A percentile compares a stretch with the other conserved stretches of the same genome.
Conservation (phyloP, 2,113 vertebrate genomes). For the Vireo altiloquus region DNA sequence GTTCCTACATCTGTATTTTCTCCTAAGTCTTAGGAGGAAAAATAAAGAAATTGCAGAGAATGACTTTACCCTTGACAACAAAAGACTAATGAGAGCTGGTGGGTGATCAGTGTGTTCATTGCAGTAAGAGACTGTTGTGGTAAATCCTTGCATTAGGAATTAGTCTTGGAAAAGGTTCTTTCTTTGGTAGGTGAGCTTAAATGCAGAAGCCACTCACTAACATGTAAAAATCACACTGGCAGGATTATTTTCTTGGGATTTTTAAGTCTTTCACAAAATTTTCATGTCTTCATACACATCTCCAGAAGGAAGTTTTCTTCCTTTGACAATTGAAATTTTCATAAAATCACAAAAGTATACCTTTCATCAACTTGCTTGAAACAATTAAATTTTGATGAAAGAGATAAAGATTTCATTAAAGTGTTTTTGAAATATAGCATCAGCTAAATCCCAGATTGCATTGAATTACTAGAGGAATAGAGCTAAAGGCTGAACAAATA, state of each 20-base stretch:
- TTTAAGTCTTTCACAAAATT: not conserved
- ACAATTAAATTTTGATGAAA: not conserved
- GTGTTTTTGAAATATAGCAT: not conserved
- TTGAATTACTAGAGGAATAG: not conserved
- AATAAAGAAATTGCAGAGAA: not conserved
- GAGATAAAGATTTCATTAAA: not conserved
- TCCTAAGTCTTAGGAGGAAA: not conserved
- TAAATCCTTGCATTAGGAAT: not conserved
- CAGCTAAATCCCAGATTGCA: not conserved
- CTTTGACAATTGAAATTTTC: not conserved
- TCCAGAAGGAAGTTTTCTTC: not conserved
- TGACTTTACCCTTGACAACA: not conserved
- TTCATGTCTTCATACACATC: not conserved
- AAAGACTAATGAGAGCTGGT: not conserved
- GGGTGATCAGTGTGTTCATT: not conserved
- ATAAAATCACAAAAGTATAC: not conserved
- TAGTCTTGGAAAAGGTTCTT: not conserved
- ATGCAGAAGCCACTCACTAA: not conserved
- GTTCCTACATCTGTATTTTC: not conserved
- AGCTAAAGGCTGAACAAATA: not conserved
- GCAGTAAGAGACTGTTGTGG: not conserved
- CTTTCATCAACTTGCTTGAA: not conserved
- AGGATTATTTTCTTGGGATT: not conserved
- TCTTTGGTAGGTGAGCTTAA: not conserved
- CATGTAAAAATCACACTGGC: accelerated